Conservation (phyloP, 2,888 invertebrate species). For the Pammene fasciana region DNA sequence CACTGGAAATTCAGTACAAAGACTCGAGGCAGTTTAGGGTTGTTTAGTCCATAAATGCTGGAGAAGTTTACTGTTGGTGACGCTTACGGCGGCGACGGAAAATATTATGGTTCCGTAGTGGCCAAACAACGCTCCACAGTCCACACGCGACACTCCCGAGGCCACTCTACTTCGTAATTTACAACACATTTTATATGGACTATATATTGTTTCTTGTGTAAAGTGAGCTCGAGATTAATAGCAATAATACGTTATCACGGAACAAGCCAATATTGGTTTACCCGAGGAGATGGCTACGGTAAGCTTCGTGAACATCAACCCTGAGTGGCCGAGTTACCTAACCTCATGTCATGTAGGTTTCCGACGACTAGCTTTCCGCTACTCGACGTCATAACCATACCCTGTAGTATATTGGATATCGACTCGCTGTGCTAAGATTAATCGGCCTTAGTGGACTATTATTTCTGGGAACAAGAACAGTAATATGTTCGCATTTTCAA, state of each 20-base stretch:
- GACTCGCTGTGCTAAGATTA: not conserved
- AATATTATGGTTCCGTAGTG: conserved; percentile 37
- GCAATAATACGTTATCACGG: not conserved
- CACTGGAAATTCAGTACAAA: conserved; percentile 16
- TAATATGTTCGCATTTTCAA: too few relatives aligned
- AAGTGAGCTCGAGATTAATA: not conserved
- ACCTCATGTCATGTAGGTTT: not conserved
- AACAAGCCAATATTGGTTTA: not conserved
- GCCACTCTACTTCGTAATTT: not conserved
- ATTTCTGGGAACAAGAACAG: too few relatives aligned
- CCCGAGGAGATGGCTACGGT: not conserved
- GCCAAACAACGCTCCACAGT: conserved; percentile 20
- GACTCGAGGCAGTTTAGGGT: conserved; percentile 16
- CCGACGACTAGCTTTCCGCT: not conserved
- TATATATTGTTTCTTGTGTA: not conserved
- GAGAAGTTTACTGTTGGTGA: conserved; percentile 28
- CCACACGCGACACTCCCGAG: not conserved
- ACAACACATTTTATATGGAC: not conserved
- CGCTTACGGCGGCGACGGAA: conserved; percentile 33
- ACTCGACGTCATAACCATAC: not conserved
- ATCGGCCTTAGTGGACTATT: not conserved
- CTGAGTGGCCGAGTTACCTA: not conserved
- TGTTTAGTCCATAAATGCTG: conserved; percentile 39
- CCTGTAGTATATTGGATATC: not conserved
- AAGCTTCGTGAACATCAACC: not conserved